Percentiles rank a stretch among this genome's conserved stretches.
phyloP scores from a whole-genome alignment of 2,113 vertebrate species.

The mouse (Mus musculus) region GRCm39 chrX:96113501-96114000 shows the following conservation, averaged over 20 bases:
- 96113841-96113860: neutral
- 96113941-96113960: neutral
- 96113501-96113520: neutral
- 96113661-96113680: neutral
- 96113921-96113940: neutral
- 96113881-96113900: neutral
- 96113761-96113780: neutral
- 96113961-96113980: neutral
- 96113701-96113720: neutral
- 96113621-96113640: neutral
- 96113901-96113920: neutral
- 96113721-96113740: neutral
- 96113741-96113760: neutral
- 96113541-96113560: neutral
- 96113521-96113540: neutral
- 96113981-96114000: neutral
- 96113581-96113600: slow-evolving; percentile 9
- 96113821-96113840: neutral
- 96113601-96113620: neutral
- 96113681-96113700: neutral
- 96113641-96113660: neutral
- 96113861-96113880: neutral
- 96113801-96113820: neutral
- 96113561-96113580: neutral
- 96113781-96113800: neutral